These are phyloP conservation scores for Crocallis elinguaria DNA, from an alignment of 2,888 invertebrate genomes.

Conservation along the genomic window DNA sequence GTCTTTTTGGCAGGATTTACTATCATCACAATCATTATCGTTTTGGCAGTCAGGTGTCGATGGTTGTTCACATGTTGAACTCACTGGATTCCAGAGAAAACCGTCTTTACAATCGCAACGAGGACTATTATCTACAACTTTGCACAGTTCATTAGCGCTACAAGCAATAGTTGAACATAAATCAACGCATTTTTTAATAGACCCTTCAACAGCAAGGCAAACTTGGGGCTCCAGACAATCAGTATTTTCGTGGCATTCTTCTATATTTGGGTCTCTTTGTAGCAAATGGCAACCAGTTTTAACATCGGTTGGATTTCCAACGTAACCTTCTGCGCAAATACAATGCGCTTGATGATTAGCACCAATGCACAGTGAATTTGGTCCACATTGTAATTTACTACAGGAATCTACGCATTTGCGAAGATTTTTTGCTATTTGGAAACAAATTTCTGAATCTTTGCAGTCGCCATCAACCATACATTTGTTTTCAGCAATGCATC, in stretches of 20 bases:
- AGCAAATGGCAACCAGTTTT: slow-evolving; percentile 91
- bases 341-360: slow-evolving; percentile 94
- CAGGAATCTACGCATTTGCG: slow-evolving; percentile 95
- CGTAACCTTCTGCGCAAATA: slow-evolving; percentile 92
- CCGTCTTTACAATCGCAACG: slow-evolving; percentile 92
- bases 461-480: slow-evolving; percentile 94
- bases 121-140: slow-evolving; percentile 88
- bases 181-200: slow-evolving; percentile 89
- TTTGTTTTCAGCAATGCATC: slow-evolving; percentile 90
- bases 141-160: slow-evolving; percentile 92
- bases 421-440: slow-evolving; percentile 91
- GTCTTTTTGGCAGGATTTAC: slow-evolving; percentile 92
- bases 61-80: slow-evolving; percentile 93
- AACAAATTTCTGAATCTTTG: slow-evolving; percentile 93
- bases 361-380: slow-evolving; percentile 94
- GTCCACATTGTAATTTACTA: slow-evolving; percentile 94
- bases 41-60: slow-evolving; percentile 91
- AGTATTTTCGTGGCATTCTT: slow-evolving; percentile 87
- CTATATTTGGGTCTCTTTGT: slow-evolving; percentile 83
- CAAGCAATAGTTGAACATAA: slow-evolving; percentile 93
- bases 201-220: slow-evolving; percentile 87
- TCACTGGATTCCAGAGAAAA: slow-evolving; percentile 93
- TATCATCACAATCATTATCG: slow-evolving; percentile 88
- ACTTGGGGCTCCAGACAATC: slow-evolving; percentile 90
- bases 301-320: slow-evolving; percentile 93